Evolutionary conservation across 1,140 invertebrate genomes (phyloP).

Genomic region (Camponotus vicinus): DNA sequence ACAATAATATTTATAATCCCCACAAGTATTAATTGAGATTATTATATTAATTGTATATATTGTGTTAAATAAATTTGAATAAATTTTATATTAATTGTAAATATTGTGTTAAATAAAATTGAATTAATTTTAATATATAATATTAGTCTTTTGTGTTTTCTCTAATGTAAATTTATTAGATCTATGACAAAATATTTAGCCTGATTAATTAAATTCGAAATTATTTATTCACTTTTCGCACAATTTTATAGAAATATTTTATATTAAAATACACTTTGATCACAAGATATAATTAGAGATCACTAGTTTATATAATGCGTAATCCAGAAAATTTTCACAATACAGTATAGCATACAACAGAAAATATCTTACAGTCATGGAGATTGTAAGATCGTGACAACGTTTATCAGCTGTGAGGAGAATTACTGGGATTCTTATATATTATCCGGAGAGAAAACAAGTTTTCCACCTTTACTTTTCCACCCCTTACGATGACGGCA

Average conservation of each 20-base stretch:
- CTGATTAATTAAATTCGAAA: not conserved
- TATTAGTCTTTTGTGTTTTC: no score
- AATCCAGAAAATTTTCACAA: not conserved
- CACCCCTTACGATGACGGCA: conserved; percentile 7
- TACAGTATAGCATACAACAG: not conserved
- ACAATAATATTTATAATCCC: conserved; percentile 15
- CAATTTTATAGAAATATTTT: not conserved
- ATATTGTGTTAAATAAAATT: not conserved
- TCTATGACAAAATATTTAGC: not conserved
- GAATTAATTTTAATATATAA: no score
- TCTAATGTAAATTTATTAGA: no score
- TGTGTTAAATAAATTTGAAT: not conserved
- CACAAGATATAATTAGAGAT: not conserved
- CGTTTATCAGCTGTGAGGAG: not conserved
- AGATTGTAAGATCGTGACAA: not conserved
- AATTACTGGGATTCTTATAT: conserved; percentile 34
- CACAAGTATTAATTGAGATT: not conserved
- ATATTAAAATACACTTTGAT: not conserved
- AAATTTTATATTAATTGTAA: not conserved
- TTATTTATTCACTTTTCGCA: not conserved
- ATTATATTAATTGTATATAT: not conserved
- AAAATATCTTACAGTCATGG: no score
- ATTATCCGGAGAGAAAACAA: not conserved
- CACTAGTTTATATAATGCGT: not conserved
- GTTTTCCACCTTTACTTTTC: not conserved